Evolutionary conservation across 2,113 vertebrate genomes (phyloP), one percentile per base, ranked within the genome.

Genomic region (Gambusia holbrooki): DNA sequence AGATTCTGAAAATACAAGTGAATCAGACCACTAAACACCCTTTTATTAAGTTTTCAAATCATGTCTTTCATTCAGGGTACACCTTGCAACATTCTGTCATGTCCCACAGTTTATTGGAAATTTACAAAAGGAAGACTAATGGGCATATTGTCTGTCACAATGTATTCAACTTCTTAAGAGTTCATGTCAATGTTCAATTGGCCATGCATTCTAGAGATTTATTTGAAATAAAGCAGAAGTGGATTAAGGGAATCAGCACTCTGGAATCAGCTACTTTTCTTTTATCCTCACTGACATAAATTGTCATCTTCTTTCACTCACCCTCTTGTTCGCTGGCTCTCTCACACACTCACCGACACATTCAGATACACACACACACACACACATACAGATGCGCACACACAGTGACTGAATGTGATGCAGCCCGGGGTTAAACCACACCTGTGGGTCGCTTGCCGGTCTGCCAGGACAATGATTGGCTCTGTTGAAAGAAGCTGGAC

Each of bases 381-480:
- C 77, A 30, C 65, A 2, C 69, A 58, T 42, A 66, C 75, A 66
- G 66, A 48, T 64, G 27, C 51, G 13, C 65, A 61, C 72, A 77
- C 70, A 71, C 76, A 72, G 51, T 74, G 78, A 69, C 33, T 48
- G 17, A 74, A 72, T 70, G 66, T 74, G 72, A 63, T 66, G 68
- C 82, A 54, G 80, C 42, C 13, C 42, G 32, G 79, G 84, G 69
- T 66, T 81, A 90, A 89, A 84, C 85, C 84, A 92, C 93, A 94
- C 94, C 94, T 94, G 94, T 84, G 88, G 79, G 68, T 87, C 48
- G 77, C 81, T 81, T 76, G 66, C 61, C 60, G 9, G 67, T 74
- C 84, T 83, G 81, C 74, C 80, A 62, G 89, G 90, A 93, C 94
- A 94, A 94, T 93, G 93, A 91, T 88, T 90, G 84, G 88, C 91